Evolutionary conservation across 1,140 invertebrate species (phyloP), one percentile per base, ranked within the genome.

Genomic region (Scaptomyza montana): DNA sequence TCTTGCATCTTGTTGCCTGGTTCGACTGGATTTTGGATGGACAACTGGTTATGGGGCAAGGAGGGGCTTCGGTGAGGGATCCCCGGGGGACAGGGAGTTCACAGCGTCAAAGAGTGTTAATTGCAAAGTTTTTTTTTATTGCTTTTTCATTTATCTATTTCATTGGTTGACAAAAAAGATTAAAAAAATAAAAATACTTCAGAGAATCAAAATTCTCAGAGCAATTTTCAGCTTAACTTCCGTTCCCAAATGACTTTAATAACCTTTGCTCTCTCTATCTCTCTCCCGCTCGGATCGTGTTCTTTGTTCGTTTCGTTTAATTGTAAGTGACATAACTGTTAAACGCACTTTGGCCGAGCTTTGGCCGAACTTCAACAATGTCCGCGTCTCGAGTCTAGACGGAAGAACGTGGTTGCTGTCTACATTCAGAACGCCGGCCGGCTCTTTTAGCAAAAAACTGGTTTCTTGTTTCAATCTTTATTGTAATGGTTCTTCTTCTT

Each of bases 21-120:
- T 74, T 68, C 80, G 82, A 82, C 82, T 78, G 82, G 82, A 74
- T 85, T 36, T 75, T 81, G 75, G 82, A 81, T 81, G 82, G 65
- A 73, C 70, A 73, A 73, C 70, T 68, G 70, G 64, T 62, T 73
- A 36, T 36, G 45, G 5, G 30, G 43, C 50, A 8, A 12, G 10
- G 19, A 1, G 28, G 8, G n/a, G 21, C 53, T 9, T 13, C 19
- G 2, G n/a, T 28, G 43, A 5, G 0, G 16, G 16, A 8, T 2
- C 5, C n/a, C 16, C 33, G 25, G 55, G 33, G 9, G 2, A 0
- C 8, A 16, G 41, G 30, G 12, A 28, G 25, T 47, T 53, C 54
- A 65, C 57, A 65, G 57, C 74, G 66, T 55, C 77, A 74, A 77
- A 72, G 64, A 86, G 82, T 87, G 82, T 78, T 81, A 86, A 77